Conservation (phyloP, 2,113 vertebrate genomes). For the Neomonachus schauinslandi region DNA sequence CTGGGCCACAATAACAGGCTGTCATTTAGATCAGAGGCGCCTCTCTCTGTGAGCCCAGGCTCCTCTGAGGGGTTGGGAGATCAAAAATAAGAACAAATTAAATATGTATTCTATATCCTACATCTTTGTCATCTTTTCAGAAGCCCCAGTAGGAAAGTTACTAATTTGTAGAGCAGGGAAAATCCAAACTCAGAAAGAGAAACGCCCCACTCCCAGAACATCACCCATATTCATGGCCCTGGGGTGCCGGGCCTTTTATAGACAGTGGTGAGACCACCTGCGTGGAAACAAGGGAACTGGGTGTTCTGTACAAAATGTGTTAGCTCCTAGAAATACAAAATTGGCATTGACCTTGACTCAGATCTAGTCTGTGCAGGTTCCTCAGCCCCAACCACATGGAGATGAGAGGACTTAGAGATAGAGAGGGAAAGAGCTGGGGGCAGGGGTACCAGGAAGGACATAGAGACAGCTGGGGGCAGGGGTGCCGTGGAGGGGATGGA, state of each 20-base stretch:
- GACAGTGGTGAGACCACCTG: rapidly evolving
- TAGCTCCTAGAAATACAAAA: neutral
- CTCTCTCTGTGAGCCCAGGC: neutral
- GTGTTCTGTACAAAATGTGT: neutral
- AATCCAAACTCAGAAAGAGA: neutral
- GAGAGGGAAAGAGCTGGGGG: neutral
- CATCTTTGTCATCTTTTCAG: neutral
- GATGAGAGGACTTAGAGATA: rapidly evolving
- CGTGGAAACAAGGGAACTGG: neutral
- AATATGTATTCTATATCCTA: neutral
- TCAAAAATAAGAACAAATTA: neutral
- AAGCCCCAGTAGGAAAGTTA: neutral
- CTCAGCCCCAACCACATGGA: neutral
- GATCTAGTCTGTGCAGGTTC: rapidly evolving
- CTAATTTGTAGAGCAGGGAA: neutral
- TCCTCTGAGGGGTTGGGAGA: rapidly evolving
- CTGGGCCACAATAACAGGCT: neutral
- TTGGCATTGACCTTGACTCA: neutral
- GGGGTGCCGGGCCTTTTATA: neutral
- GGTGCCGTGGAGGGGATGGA: neutral
- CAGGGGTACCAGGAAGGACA: rapidly evolving
- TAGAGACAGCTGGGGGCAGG: too few species aligned
- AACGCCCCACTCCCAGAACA: rapidly evolving
- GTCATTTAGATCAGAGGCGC: neutral
- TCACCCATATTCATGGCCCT: too few species aligned